Conservation (phyloP, 2,113 vertebrate genomes). For the Stigmatopora nigra region DNA sequence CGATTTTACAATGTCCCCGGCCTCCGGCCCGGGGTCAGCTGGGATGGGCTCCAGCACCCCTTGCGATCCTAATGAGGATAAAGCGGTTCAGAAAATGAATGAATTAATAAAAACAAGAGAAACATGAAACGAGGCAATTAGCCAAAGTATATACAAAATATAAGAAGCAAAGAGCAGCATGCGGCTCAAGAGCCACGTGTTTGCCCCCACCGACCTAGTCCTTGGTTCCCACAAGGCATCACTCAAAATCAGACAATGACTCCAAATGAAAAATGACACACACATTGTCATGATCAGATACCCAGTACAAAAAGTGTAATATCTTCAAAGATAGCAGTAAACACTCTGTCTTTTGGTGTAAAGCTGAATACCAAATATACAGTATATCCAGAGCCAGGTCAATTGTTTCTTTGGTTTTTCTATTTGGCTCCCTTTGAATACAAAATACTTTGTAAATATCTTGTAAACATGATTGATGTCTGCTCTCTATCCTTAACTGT, state of each 20-base stretch:
- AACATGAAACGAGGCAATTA: no score
- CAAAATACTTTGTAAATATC: slow-evolving; percentile 19
- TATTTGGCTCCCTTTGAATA: slow-evolving; percentile 1
- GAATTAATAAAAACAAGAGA: no score
- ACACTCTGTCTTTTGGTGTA: slow-evolving; percentile 22
- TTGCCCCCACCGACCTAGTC: slow-evolving; percentile 28
- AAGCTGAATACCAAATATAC: slow-evolving; percentile 21
- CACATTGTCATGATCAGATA: slow-evolving; percentile 55
- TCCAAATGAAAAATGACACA: slow-evolving; percentile 55
- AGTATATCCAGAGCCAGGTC: slow-evolving; percentile 22
- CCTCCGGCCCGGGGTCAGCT: no score
- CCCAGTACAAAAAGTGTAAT: slow-evolving; percentile 53
- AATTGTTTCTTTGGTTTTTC: slow-evolving; percentile 14
- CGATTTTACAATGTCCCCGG: no score
- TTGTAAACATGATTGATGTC: slow-evolving; percentile 16
- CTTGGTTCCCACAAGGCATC: slow-evolving; percentile 49
- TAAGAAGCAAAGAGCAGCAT: no score
- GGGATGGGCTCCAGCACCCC: no score
- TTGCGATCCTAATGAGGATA: no score
- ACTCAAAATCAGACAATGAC: slow-evolving; percentile 45
- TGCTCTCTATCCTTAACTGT: slow-evolving; percentile 3
- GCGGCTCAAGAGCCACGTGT: no score
- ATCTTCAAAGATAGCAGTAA: slow-evolving; percentile 21
- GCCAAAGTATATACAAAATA: no score
- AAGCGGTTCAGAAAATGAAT: no score